These are phyloP conservation scores for Lucilia sericata DNA, from an alignment of 1,140 invertebrate genomes.

Conservation along the genomic window DNA sequence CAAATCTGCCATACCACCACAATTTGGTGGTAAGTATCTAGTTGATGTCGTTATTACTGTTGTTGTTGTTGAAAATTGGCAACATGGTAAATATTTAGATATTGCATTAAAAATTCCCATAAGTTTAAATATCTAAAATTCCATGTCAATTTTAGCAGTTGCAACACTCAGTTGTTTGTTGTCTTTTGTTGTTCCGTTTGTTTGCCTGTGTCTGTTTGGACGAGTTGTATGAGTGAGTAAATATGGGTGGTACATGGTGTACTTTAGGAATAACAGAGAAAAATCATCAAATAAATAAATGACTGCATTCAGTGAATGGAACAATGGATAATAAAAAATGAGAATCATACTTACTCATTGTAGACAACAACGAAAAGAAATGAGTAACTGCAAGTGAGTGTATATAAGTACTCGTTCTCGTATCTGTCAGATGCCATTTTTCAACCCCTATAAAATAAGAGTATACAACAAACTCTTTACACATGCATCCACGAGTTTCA, in stretches of 20 bases:
- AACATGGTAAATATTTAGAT: slow-evolving; percentile 31
- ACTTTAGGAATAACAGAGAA: neutral
- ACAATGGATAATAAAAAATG: neutral
- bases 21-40: neutral
- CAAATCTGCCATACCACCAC: neutral
- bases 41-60: neutral
- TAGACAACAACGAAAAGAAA: neutral
- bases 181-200: neutral
- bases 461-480: neutral
- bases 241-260: neutral
- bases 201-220: neutral
- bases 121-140: slow-evolving; percentile 17
- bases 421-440: neutral
- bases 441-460: neutral
- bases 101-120: slow-evolving; percentile 26
- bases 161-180: neutral
- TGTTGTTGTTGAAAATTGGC: slow-evolving; percentile 25
- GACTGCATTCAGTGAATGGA: slow-evolving; percentile 4
- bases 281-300: neutral
- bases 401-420: neutral
- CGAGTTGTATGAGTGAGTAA: neutral
- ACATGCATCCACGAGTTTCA: too few species aligned
- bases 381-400: slow-evolving; percentile 2
- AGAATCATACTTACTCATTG: neutral
- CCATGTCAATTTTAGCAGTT: slow-evolving; percentile 10